Evolutionary conservation across 2,113 vertebrate species (phyloP).

Genomic region (Sinocyclocheilus rhinocerous): DNA sequence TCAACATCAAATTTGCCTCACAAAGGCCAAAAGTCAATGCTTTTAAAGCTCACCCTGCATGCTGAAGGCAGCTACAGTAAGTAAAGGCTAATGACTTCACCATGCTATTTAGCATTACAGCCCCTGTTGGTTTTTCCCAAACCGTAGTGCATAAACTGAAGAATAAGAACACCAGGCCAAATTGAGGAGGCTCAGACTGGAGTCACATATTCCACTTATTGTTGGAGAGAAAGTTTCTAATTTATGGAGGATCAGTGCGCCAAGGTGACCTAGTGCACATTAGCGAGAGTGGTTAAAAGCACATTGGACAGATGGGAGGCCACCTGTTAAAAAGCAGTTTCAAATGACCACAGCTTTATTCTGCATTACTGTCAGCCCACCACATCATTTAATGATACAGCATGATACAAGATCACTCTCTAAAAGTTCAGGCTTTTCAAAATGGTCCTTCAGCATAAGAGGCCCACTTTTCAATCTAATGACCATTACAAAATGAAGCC

Average conservation of each 20-base stretch:
- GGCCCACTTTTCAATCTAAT: neutral
- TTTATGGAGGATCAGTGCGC: neutral
- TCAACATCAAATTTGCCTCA: constrained; percentile 49
- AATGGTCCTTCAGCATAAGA: constrained; percentile 11
- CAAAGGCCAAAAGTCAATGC: constrained; percentile 46
- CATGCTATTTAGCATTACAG: constrained; percentile 32
- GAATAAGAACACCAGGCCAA: neutral
- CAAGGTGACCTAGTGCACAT: constrained; percentile 27
- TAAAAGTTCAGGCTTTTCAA: neutral
- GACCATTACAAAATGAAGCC: neutral
- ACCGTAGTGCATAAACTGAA: neutral
- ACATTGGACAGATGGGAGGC: constrained; percentile 28
- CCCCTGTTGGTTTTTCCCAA: neutral
- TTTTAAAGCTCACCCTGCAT: constrained; percentile 34
- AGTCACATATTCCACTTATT: neutral
- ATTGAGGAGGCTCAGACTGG: constrained; percentile 5
- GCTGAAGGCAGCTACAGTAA: constrained; percentile 11
- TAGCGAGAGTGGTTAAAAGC: neutral
- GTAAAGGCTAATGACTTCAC: constrained; percentile 25
- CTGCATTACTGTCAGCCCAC: constrained; percentile 24
- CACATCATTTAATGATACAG: constrained; percentile 19
- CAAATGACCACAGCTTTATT: constrained; percentile 17
- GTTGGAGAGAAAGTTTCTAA: constrained; percentile 3
- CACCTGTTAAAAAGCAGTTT: constrained; percentile 40
- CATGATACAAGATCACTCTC: constrained; percentile 7